Percentiles rank a stretch among this genome's conserved stretches.
phyloP scores from a whole-genome alignment of 2,113 vertebrate species.

The Nansenia antarctica region DNA sequence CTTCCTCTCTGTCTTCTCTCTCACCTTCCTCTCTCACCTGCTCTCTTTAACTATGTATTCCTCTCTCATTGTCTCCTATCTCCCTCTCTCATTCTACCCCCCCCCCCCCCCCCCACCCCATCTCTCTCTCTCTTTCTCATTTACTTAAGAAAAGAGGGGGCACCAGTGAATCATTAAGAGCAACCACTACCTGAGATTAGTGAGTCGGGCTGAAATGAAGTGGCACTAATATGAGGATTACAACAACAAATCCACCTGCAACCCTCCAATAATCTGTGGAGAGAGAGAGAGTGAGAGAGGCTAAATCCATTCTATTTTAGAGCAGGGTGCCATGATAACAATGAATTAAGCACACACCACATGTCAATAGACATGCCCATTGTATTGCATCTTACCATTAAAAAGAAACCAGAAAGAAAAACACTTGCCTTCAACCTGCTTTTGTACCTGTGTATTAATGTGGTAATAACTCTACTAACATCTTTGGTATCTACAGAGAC shows the following conservation, averaged over 20 bases:
- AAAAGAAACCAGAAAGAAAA: too few species aligned
- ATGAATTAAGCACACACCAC: too few species aligned
- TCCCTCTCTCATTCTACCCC: neutral
- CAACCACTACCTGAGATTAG: conserved; percentile 80
- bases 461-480: too few species aligned
- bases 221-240: conserved; percentile 82
- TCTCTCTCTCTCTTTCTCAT: conserved; percentile 55
- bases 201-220: conserved; percentile 75
- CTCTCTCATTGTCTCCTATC: conserved; percentile 13
- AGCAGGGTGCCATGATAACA: too few species aligned
- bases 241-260: conserved; percentile 76
- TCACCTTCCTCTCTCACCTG: neutral
- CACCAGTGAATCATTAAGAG: conserved; percentile 76
- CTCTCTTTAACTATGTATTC: conserved; percentile 39
- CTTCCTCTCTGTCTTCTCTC: neutral
- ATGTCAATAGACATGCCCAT: too few species aligned
- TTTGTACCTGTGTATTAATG: too few species aligned
- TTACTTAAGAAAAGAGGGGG: conserved; percentile 72
- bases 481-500: too few species aligned
- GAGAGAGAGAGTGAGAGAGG: neutral
- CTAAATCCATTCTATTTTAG: too few species aligned
- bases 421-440: too few species aligned
- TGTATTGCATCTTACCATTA: too few species aligned
- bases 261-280: conserved; percentile 39
- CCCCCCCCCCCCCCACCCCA: conserved; percentile 38